Base-by-base conservation (phyloP, 2,888 invertebrate genomes). In the Erebia palarica region DNA sequence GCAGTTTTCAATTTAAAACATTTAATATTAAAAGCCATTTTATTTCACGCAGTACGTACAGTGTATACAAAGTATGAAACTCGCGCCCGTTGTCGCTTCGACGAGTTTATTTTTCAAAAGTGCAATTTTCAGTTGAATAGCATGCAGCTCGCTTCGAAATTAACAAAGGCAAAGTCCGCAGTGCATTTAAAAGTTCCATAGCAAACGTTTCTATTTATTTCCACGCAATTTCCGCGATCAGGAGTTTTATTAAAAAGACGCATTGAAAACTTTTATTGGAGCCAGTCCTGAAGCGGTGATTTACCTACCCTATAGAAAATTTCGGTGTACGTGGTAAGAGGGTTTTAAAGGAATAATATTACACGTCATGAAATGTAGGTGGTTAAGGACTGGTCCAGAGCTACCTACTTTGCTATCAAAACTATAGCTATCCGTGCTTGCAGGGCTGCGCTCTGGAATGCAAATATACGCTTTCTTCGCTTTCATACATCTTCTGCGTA, bases 81-180 rank as follows among this genome's bases (percentile, higher is more conserved):
- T 71, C 69, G 59, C 69, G 67, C 72, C 67, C 71, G 57, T 57
- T 66, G 68, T 75, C 72, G 74, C 71, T 71, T 65, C 71, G 69
- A 58, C 51, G 65, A 76, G 75, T 81, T 84, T 82, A 81, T 82
- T 86, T 86, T 84, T 83, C 80, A 80, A 74, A 77, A 78, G 73
- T 79, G 78, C 78, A 79, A 81, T 80, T 81, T 80, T 77, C 80
- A 82, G 80, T 80, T 77, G 76, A 80, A 84, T 84, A 79, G 79
- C 80, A 70, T 74, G 65, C 73, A 83, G 80, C 80, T 83, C 81
- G 84, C 79, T 86, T 87, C 86, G 83, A 83, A 86, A 87, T 86
- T 87, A 89, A 91, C 89, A 91, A 91, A 89, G 80, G 87, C 82
- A 79, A 85, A 84, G 81, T 84, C 84, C 80, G 78, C 79, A 76